These are phyloP conservation scores for Buceros bicornis DNA, from an alignment of 2,797 vertebrate species.

Conservation along the genomic window DNA sequence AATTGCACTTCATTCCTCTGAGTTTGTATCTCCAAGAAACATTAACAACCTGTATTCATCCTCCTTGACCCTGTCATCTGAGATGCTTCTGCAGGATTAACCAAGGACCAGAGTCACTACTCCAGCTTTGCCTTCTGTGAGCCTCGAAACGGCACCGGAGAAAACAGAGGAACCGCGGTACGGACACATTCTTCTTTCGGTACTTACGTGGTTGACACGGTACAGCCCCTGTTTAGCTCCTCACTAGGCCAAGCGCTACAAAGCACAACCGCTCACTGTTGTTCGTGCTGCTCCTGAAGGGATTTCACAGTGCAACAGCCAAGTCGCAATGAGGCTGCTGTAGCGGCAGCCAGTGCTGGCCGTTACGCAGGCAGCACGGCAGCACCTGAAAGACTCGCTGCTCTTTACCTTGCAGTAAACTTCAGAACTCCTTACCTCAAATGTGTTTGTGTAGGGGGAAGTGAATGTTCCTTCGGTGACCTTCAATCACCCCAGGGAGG, in stretches of 20 bases:
- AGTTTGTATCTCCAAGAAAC: not conserved
- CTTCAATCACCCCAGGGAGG: not conserved
- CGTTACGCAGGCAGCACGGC: not conserved
- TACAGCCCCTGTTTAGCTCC: not conserved
- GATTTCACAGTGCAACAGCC: not conserved
- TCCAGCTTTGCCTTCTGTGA: not conserved
- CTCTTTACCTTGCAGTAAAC: not conserved
- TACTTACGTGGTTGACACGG: not conserved
- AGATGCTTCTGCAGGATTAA: not conserved
- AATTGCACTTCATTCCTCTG: slow-evolving; percentile 19
- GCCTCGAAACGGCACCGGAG: not conserved
- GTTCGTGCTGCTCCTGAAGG: not conserved
- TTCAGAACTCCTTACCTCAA: not conserved
- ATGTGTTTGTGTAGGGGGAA: not conserved
- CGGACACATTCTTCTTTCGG: not conserved
- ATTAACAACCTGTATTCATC: not conserved
- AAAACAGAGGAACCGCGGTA: not conserved
- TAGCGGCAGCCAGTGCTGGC: not conserved
- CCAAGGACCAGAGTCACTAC: too few species aligned
- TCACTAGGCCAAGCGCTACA: not conserved
- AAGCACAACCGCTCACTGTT: not conserved
- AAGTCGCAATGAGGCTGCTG: not conserved
- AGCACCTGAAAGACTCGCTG: not conserved
- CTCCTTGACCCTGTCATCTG: not conserved
- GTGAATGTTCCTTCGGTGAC: not conserved